Conservation (phyloP, 2,888 invertebrate species). For the Limnephilus lunatus region DNA sequence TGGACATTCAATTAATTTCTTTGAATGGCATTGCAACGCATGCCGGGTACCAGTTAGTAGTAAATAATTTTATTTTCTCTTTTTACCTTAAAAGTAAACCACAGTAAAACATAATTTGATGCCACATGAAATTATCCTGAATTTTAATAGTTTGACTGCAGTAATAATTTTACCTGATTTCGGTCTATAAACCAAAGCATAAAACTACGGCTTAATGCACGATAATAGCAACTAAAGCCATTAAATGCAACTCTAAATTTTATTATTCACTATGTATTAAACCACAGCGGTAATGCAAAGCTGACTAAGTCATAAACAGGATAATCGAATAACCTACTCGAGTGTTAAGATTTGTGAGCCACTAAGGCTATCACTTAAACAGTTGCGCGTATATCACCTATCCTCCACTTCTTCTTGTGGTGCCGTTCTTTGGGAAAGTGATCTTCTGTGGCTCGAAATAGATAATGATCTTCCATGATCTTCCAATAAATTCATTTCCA, state of each 20-base stretch:
- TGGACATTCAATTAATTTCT: too few relatives aligned
- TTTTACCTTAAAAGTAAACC: too few relatives aligned
- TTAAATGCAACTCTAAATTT: background rate
- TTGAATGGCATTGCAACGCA: too few relatives aligned
- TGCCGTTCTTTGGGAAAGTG: background rate
- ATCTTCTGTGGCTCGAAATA: background rate
- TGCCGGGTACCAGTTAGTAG: too few relatives aligned
- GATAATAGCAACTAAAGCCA: background rate
- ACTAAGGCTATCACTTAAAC: background rate
- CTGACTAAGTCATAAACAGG: background rate
- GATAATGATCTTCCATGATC: too few relatives aligned
- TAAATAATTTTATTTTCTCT: too few relatives aligned
- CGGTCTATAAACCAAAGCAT: background rate
- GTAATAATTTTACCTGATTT: background rate
- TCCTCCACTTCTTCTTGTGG: background rate
- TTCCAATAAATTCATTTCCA: too few relatives aligned
- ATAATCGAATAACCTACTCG: background rate
- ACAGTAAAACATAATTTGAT: too few relatives aligned
- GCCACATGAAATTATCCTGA: too few relatives aligned
- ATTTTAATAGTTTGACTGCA: background rate
- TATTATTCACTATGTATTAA: background rate
- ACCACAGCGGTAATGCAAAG: background rate
- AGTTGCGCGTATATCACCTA: too few relatives aligned
- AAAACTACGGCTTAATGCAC: background rate
- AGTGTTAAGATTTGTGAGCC: too few relatives aligned